A percentile compares a stretch with the other conserved stretches of the same genome.
Conservation (phyloP, 2,113 vertebrate genomes). For the Bambusicola thoracicus region DNA sequence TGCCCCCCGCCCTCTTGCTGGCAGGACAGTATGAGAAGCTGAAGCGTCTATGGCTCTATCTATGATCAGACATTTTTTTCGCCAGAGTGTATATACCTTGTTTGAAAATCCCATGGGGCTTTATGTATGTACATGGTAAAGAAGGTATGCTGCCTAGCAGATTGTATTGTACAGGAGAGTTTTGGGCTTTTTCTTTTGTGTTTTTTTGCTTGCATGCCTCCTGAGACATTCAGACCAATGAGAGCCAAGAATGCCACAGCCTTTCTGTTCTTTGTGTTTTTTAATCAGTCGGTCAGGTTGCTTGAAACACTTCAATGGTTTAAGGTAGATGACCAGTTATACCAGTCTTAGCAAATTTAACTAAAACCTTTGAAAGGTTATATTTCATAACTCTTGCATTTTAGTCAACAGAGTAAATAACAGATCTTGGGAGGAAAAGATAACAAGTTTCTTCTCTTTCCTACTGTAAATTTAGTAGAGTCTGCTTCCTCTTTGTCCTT, state of each 20-base stretch:
- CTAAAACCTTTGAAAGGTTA: neutral
- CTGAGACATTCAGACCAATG: neutral
- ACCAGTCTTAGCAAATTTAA: neutral
- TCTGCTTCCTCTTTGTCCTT: neutral
- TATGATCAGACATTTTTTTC: neutral
- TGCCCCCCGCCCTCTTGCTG: neutral
- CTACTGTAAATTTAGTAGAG: neutral
- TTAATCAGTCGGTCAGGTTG: neutral
- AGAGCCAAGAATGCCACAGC: neutral
- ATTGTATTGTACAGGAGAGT: neutral
- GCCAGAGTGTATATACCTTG: neutral
- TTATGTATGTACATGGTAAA: too few species aligned
- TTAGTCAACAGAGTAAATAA: neutral
- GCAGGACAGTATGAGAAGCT: neutral
- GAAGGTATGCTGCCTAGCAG: neutral
- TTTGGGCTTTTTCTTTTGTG: neutral
- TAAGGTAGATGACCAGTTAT: neutral
- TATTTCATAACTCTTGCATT: neutral
- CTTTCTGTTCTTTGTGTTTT: neutral
- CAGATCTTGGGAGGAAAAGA: neutral
- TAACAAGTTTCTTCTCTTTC: neutral
- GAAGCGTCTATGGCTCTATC: too few species aligned
- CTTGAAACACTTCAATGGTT: neutral
- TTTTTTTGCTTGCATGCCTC: neutral
- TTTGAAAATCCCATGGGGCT: neutral